Evolutionary conservation across 2,113 vertebrate species (phyloP), one percentile per base, ranked within the genome.

Genomic region (Ramphastos sulfuratus): DNA sequence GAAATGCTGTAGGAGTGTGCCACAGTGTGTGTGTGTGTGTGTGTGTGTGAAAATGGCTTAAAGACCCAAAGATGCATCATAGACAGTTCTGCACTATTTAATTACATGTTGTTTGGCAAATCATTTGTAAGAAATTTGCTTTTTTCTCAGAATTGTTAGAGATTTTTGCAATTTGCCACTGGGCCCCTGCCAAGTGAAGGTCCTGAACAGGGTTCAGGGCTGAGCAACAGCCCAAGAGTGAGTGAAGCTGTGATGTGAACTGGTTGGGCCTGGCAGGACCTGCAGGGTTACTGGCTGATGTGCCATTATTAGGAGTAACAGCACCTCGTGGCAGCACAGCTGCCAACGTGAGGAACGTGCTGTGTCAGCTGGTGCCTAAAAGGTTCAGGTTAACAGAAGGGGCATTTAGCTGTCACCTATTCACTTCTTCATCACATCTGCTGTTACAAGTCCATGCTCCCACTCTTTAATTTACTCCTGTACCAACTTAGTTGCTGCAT

Each of bases 61-160:
- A 67, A 55, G 77, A 88, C 23, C 56, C 35, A 69, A 84, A 80
- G 89, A 90, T 31, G 23, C 42, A 30, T 28, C 0, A 0, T 44
- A 90, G 82, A 27, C 69, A 73, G 73, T 44, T 93, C 84, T 46
- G 60, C 73, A 18, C 59, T 89, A 9, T 78, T 82, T 82, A 78
- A 93, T 94, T 94, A 70, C 64, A 9, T 4, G 39, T 59, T 63
- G 70, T 86, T 83, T 73, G 85, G 86, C 48, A 70, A 93, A 71
- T 56, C 30, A 79, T 82, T 50, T 77, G 58, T 61, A 37, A 90
- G 72, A 72, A 86, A 78, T 59, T 35, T 89, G 37, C 54, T 87
- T n/a, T 31, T 69, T 79, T 67, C 71, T 50, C 58, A 15, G 71
- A 10, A 6, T 9, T n/a, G 61, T 4, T 23, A 78, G 35, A 73